Evolutionary conservation across 2,113 vertebrate species (phyloP).

Genomic region (Grammomys dolichurus): DNA sequence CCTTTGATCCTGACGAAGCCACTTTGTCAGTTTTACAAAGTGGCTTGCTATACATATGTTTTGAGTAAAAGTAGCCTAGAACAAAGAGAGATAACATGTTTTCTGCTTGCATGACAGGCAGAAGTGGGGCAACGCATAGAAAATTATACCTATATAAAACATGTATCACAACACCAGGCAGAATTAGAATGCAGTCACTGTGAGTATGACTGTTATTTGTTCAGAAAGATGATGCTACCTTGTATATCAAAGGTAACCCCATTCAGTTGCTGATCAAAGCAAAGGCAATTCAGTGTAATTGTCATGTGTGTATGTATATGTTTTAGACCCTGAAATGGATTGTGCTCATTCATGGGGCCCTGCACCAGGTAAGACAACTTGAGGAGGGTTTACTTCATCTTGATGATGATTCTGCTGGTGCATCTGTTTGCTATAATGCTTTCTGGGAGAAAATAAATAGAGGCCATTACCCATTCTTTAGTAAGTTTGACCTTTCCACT

Average conservation of each 20-base stretch:
- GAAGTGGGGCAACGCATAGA: background rate
- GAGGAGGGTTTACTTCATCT: background rate
- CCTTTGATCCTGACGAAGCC: background rate
- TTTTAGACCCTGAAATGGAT: background rate
- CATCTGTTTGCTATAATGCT: background rate
- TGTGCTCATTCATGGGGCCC: background rate
- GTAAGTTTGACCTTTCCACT: constrained; percentile 30
- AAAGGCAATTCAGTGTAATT: background rate
- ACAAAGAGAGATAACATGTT: background rate
- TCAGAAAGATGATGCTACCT: background rate
- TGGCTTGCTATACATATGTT: background rate
- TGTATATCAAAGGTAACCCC: background rate
- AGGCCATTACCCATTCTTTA: background rate
- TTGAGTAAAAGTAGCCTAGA: background rate
- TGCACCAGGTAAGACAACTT: background rate
- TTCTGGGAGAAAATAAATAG: background rate
- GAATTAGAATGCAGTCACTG: background rate
- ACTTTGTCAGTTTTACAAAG: background rate
- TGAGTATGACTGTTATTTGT: background rate
- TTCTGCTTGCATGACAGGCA: background rate
- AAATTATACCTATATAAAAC: background rate
- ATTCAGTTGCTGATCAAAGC: background rate
- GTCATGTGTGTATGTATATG: background rate
- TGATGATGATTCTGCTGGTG: background rate
- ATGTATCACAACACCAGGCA: background rate